These are phyloP conservation scores for Gymnothorax reevesii DNA, from an alignment of 2,797 vertebrate genomes.

Conservation along the genomic window DNA sequence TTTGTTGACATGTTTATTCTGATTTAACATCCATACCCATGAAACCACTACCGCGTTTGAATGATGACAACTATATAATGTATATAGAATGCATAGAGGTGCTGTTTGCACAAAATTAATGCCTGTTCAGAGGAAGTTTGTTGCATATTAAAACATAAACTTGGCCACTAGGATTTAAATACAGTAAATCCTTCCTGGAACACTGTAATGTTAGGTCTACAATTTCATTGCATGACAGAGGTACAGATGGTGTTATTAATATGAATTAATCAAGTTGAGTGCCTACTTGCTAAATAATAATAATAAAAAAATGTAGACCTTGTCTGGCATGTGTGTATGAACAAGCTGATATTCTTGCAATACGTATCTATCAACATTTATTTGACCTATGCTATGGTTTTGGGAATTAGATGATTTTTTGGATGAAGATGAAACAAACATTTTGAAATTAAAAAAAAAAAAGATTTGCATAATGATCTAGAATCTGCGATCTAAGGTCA, in stretches of 20 bases:
- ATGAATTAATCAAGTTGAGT: neutral
- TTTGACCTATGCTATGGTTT: neutral
- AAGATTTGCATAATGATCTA: constrained; percentile 48
- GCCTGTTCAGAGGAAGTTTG: neutral
- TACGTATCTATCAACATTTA: neutral
- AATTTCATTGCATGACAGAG: neutral
- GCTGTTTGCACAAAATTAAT: neutral
- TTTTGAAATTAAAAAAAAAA: constrained; percentile 41
- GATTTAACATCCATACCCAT: constrained; percentile 23
- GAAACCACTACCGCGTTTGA: constrained; percentile 5
- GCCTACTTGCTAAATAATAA: neutral
- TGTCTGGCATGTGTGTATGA: constrained; percentile 1
- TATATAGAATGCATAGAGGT: neutral
- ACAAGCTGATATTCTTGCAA: neutral
- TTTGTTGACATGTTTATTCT: constrained; percentile 8
- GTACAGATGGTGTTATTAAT: neutral
- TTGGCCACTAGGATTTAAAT: neutral
- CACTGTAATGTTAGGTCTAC: neutral
- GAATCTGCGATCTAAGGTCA: constrained; percentile 46
- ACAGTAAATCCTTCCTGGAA: neutral
- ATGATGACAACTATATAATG: constrained; percentile 13
- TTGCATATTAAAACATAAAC: neutral
- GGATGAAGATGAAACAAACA: constrained; percentile 41
- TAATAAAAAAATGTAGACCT: neutral
- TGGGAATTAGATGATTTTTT: constrained; percentile 11